Evolutionary conservation across 2,113 vertebrate species (phyloP).

Genomic region (Sclerurus mexicanus): DNA sequence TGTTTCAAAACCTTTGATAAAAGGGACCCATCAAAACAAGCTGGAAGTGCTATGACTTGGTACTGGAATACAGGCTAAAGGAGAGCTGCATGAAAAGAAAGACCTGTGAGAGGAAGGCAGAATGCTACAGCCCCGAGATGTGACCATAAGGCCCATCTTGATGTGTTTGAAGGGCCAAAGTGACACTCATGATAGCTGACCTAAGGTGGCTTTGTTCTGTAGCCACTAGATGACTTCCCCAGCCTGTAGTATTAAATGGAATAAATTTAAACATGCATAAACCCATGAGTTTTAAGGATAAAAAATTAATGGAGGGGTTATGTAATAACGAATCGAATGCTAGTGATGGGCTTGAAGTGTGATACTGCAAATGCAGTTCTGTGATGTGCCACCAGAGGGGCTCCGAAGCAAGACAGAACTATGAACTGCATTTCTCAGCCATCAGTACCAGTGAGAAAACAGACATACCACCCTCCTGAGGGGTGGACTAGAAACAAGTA

Average conservation of each 20-base stretch:
- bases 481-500: rapidly evolving
- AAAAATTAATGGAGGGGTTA: neutral
- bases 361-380: neutral
- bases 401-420: neutral
- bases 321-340: rapidly evolving
- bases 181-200: neutral
- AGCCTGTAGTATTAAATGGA: neutral
- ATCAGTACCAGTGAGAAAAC: neutral
- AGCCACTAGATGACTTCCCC: neutral
- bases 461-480: rapidly evolving
- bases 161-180: neutral
- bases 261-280: neutral
- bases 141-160: neutral
- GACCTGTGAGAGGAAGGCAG: neutral
- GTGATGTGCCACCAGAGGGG: slow-evolving; percentile 1
- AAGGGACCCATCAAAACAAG: neutral
- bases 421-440: neutral
- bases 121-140: neutral
- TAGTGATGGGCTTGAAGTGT: neutral
- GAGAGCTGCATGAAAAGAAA: neutral
- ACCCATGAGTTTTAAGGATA: neutral
- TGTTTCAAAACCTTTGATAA: neutral
- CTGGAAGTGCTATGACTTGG: neutral
- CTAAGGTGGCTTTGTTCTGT: neutral
- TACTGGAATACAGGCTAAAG: neutral